Evolutionary conservation across 2,797 vertebrate species (phyloP), one percentile per base, ranked within the genome.

Genomic region (Erethizon dorsatum): DNA sequence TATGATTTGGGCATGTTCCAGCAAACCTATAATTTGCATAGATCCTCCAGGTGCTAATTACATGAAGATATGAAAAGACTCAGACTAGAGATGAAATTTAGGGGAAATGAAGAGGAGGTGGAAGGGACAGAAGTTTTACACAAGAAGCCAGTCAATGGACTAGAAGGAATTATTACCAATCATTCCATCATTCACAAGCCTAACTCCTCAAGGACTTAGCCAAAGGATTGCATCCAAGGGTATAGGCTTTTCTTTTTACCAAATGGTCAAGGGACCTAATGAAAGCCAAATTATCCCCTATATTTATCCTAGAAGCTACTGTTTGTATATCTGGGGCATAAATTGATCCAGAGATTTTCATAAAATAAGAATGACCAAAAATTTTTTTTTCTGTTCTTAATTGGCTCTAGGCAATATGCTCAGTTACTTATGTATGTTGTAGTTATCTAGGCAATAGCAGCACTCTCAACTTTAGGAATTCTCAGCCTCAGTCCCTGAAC

Each of bases 221-320:
- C 56, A 91, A 90, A 91, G 22, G 33, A 56, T 69, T 50, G 7
- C 17, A 85, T 57, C 33, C 54, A 71, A 86, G 14, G 3, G 7
- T 69, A 31, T 41, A 57, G 2, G 20, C 37, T 84, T 80, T 18
- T 28, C 57, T 92, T 93, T 86, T 50, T 22, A 63, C 18, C 57
- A 91, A 14, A 71, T 47, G 63, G 77, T 88, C 56, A 93, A 41
- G 18, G 17, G 20, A 4, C 28, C 50, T 50, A 2, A 8, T 3
- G 31, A 92, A 24, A 18, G 31, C 5, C 47, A 83, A 6, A 83
- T 17, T 47, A 15, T 33, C 22, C 47, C 63, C 22, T 37, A 1
- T 47, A 83, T 87, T 83, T 91, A 52, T 94, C 56, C 57, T 14
- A 87, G 79, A 83, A 86, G 26, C 33, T 88, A 47, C 33, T 84